Evolutionary conservation across 2,113 vertebrate species (phyloP).

Genomic region (Mustela lutreola): DNA sequence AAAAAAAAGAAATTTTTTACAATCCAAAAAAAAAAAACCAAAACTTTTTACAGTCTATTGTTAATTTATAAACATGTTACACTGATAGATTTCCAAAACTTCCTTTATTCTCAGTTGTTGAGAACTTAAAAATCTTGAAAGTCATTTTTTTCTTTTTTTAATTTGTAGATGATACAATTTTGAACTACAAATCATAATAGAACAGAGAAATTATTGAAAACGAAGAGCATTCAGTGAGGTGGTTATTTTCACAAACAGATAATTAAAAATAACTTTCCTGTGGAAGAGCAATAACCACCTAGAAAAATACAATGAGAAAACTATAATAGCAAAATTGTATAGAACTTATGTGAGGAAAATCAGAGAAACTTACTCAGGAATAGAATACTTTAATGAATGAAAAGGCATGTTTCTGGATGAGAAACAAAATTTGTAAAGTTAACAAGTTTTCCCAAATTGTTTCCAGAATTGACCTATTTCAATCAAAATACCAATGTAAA

Average conservation of each 20-base stretch:
- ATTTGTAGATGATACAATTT: conserved; percentile 39
- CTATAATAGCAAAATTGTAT: conserved; percentile 5
- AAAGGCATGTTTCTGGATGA: conserved; percentile 40
- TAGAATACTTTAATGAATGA: neutral
- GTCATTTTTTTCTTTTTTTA: neutral
- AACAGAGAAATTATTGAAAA: conserved; percentile 48
- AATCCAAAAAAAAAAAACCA: too few species aligned
- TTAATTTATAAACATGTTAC: neutral
- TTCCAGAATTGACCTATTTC: neutral
- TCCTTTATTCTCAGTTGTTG: conserved; percentile 42
- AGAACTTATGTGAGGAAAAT: neutral
- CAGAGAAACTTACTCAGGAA: conserved; percentile 25
- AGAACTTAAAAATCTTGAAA: conserved; percentile 46
- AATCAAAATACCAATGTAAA: conserved; percentile 28
- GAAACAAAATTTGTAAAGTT: conserved; percentile 33
- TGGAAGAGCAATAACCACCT: conserved; percentile 19
- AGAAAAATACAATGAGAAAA: conserved; percentile 56
- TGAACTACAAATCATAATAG: conserved; percentile 19
- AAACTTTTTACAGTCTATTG: neutral
- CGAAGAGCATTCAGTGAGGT: conserved; percentile 49
- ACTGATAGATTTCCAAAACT: neutral
- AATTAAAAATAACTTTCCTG: conserved; percentile 50
- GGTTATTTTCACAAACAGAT: conserved; percentile 45
- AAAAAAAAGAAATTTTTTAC: neutral
- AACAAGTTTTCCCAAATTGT: neutral